Conservation (phyloP, 2,113 vertebrate species). For the Excalfactoria chinensis region DNA sequence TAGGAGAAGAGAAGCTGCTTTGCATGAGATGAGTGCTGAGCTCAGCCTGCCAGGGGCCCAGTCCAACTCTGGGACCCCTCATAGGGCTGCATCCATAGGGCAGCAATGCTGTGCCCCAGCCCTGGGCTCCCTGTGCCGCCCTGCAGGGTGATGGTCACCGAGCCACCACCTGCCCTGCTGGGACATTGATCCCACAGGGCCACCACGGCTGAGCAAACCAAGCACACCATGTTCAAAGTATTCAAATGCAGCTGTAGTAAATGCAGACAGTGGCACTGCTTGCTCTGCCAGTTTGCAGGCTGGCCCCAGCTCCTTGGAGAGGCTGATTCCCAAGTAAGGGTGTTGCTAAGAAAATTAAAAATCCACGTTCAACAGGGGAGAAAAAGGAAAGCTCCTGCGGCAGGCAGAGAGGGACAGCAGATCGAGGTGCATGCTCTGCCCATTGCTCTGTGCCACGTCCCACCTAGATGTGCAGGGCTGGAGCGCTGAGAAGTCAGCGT, state of each 20-base stretch:
- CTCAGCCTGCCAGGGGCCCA: rapidly evolving
- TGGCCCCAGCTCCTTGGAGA: not conserved
- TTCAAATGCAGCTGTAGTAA: not conserved
- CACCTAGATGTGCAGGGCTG: not conserved
- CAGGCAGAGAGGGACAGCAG: not conserved
- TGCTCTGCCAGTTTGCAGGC: rapidly evolving
- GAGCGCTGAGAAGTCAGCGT: not conserved
- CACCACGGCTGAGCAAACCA: not conserved
- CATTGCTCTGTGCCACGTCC: not conserved
- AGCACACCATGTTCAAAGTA: not conserved
- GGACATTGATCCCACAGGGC: not conserved
- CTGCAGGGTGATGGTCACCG: too few species aligned
- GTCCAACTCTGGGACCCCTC: rapidly evolving
- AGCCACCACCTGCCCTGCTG: not conserved
- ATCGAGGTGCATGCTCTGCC: not conserved
- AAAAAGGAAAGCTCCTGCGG: not conserved
- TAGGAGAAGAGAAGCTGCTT: not conserved
- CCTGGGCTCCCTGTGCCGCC: rapidly evolving
- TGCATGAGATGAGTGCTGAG: not conserved
- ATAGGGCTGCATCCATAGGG: not conserved
- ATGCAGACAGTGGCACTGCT: not conserved
- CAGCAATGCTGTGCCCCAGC: not conserved
- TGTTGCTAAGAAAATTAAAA: not conserved
- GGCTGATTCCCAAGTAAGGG: not conserved
- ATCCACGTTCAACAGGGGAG: not conserved